Base-by-base conservation (phyloP, 2,113 vertebrate species). In the Setophaga petechia region DNA sequence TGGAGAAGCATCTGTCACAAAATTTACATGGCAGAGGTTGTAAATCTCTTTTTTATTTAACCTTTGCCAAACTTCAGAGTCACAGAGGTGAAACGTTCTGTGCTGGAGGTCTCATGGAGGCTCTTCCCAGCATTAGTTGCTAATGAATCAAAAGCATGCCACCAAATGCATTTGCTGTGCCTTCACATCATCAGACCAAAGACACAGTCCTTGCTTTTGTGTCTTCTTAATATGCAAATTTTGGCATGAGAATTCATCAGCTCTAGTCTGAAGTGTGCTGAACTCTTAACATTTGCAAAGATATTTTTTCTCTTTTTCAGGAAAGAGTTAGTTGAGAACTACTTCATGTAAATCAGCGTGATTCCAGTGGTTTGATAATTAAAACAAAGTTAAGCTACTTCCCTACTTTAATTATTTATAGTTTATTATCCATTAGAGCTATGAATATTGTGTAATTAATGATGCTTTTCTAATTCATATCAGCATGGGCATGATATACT, bases 401-500 rank as follows among this genome's bases (percentile, higher is more conserved):
- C 49, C 35, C 25, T 61, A 9, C 37, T 16, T 72, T 72, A 93
- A 77, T 87, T 91, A 92, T 93, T 89, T 94, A 61, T 93, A 52
- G 13, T 41, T 49, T 75, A 37, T 81, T 91, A 79, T 47, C 66
- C 37, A 51, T 76, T 91, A 58, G 18, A 87, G 16, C 68, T 87
- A 61, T 83, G 44, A 91, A 73, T 85, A 84, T 72, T 49, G 37
- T 82, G 49, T 23, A 89, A 85, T 94, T 91, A 94, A 87, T 87
- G 78, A 93, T 51, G 71, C 77, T 87, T 83, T 95, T 87, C 74
- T 83, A 79, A 95, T 94, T 83, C 69, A 58, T 72, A 74, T 41
- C 47, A 77, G 55, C 16, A 58, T 58, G 51, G 43, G 23, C 28
- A 67, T 68, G 52, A 89, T 87, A 37, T 65, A 76, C 66, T 61